Percentiles rank a stretch among this genome's conserved stretches.
These are phyloP conservation scores for Rhinella marina DNA, from an alignment of 2,797 vertebrate species.

Conservation along the genomic window DNA sequence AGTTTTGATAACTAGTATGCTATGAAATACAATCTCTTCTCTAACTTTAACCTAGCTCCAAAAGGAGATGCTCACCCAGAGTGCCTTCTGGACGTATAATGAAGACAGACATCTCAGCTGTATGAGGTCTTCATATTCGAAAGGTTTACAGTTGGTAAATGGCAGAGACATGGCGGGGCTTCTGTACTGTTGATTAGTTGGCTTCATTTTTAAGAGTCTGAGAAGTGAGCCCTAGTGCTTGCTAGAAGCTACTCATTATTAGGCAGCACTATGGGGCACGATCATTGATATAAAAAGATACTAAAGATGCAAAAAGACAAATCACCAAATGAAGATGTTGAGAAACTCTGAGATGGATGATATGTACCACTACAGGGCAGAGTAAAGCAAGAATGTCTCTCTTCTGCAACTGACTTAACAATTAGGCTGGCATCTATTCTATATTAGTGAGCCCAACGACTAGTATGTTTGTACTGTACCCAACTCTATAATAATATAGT, in stretches of 20 bases:
- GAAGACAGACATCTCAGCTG: constrained; percentile 14
- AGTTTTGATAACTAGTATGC: constrained; percentile 11
- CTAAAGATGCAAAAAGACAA: neutral
- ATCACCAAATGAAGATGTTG: neutral
- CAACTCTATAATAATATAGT: neutral
- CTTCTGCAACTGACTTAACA: neutral
- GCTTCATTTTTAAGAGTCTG: constrained; percentile 50
- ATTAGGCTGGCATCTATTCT: neutral
- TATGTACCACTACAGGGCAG: neutral
- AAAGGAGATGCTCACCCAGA: constrained; percentile 8
- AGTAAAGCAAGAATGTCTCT: neutral
- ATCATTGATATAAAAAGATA: neutral
- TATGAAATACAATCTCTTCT: neutral
- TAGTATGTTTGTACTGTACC: neutral
- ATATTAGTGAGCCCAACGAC: neutral
- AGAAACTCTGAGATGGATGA: neutral
- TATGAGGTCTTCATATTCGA: constrained; percentile 1
- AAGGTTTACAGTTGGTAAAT: constrained; percentile 21
- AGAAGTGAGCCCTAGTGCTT: constrained; percentile 31
- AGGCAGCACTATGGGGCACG: neutral
- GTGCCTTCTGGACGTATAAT: neutral
- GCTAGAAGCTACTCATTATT: constrained; percentile 9
- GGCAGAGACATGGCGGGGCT: neutral
- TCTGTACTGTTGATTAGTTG: constrained; percentile 41
- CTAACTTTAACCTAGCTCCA: constrained; percentile 15